These are phyloP conservation scores for Sycophila texana DNA, from an alignment of 2,888 invertebrate species.

Conservation along the genomic window DNA sequence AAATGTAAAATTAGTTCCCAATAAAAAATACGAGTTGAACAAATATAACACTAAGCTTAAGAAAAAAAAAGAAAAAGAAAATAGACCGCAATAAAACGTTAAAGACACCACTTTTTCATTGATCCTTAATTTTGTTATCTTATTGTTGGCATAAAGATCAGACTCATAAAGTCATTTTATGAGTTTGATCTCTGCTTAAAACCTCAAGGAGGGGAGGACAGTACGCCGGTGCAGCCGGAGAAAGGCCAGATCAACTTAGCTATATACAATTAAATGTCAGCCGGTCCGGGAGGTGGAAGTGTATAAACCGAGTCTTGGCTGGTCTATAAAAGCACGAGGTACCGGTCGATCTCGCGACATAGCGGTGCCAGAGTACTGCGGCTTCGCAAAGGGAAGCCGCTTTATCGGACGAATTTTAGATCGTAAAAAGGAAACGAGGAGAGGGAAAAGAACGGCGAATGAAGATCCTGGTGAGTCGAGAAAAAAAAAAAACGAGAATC, in stretches of 20 bases:
- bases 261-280: conserved; percentile 5
- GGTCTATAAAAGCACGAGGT: conserved; percentile 58
- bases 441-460: conserved; percentile 39
- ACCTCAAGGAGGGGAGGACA: neutral
- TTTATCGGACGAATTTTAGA: conserved; percentile 6
- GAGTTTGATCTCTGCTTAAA: too few species aligned
- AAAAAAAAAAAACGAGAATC: neutral
- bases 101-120: too few species aligned
- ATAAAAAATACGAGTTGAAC: too few species aligned
- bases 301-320: conserved; percentile 9
- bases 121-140: too few species aligned
- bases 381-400: conserved; percentile 12
- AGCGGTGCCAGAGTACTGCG: conserved; percentile 13
- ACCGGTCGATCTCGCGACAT: conserved; percentile 52
- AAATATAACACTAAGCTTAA: too few species aligned
- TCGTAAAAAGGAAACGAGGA: neutral
- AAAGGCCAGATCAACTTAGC: conserved; percentile 2
- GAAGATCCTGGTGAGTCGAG: conserved; percentile 52
- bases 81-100: too few species aligned
- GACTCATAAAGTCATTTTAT: too few species aligned
- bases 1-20: too few species aligned
- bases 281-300: conserved; percentile 31
- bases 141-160: too few species aligned
- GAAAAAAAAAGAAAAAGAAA: too few species aligned
- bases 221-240: neutral